Evolutionary conservation across 2,797 vertebrate genomes (phyloP).

Genomic region (Danio aesculapii): DNA sequence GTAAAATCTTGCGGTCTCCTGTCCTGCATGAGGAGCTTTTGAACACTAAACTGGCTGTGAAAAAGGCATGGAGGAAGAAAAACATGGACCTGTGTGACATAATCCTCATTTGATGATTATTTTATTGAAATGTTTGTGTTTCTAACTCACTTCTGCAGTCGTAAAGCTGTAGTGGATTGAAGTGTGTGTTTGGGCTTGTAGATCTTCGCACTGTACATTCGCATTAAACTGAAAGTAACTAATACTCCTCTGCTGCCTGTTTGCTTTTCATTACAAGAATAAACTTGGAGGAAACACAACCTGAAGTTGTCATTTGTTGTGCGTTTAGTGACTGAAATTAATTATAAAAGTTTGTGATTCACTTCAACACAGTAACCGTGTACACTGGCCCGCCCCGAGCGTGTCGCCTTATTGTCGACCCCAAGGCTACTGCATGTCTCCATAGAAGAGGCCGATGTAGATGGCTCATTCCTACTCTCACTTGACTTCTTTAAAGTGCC

Average conservation of each 20-base stretch:
- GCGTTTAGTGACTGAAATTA: background rate
- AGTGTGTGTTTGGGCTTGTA: conserved; percentile 73
- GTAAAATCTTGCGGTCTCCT: conserved; percentile 39
- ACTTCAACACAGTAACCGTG: too few relatives aligned
- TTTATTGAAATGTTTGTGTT: conserved; percentile 68
- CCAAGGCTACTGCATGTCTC: too few relatives aligned
- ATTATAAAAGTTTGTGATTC: background rate
- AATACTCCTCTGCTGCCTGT: conserved; percentile 72
- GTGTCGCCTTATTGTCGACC: too few relatives aligned
- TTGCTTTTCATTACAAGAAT: conserved; percentile 77
- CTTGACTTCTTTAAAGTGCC: too few relatives aligned
- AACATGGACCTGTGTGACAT: conserved; percentile 55
- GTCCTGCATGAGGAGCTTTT: conserved; percentile 72
- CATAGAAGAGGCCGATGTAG: too few relatives aligned
- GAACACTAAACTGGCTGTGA: conserved; percentile 66
- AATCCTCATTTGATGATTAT: conserved; percentile 53
- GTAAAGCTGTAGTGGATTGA: conserved; percentile 73
- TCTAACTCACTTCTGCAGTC: conserved; percentile 69
- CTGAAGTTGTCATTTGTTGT: conserved; percentile 30
- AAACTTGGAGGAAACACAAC: conserved; percentile 54
- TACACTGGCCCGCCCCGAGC: too few relatives aligned
- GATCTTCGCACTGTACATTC: conserved; percentile 80
- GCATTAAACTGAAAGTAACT: conserved; percentile 71
- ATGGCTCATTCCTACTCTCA: too few relatives aligned
- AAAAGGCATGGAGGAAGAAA: conserved; percentile 44